Base-by-base conservation (phyloP, 2,113 vertebrate genomes). In the Heterocephalus glaber region DNA sequence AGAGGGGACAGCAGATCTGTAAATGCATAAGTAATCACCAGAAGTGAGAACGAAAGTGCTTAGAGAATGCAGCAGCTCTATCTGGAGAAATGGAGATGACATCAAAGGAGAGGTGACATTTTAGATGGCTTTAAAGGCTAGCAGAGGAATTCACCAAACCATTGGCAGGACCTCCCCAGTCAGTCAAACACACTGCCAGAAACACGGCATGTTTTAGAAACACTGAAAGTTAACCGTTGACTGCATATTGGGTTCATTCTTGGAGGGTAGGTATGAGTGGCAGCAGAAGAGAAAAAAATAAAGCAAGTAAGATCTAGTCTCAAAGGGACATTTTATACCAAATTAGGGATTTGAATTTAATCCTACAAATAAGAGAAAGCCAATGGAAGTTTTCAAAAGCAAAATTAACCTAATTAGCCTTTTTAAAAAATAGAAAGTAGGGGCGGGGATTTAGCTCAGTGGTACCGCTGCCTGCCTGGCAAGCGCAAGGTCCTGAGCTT, bases 311-410 rank as follows among this genome's bases (percentile, higher is more conserved):
- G 38, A 17, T 35, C 28, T 38, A 61, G 33, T 66, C 47, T 92
- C 5, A 33, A 24, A 87, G 20, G 38, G 10, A 87, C 7, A 24
- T 74, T 94, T 60, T 60, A 93, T 47, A 8, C 9, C 47, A 92
- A 95, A 91, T 82, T 68, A 85, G 35, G 54, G 84, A 33, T 47
- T 77, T 76, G n/a, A 95, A 92, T 88, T 90, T 95, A 81, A 91
- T 88, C 8, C 66, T 63, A 70, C 20, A 89, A 90, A 49, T 5
- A 70, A 38, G 28, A 89, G 47, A 93, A 89, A 89, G 22, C 14
- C 83, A 85, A 88, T 74, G 12, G 19, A 89, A 44, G 17, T 79
- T 76, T 95, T 92, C 14, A 52, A 92, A 93, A 72, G 49, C 65
- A 8, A 38, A 93, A 89, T 94, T 28, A 80, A 89, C 49, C 70